phyloP scores from a whole-genome alignment of 2,797 vertebrate species.

The Yasuhikotakia modesta region DNA sequence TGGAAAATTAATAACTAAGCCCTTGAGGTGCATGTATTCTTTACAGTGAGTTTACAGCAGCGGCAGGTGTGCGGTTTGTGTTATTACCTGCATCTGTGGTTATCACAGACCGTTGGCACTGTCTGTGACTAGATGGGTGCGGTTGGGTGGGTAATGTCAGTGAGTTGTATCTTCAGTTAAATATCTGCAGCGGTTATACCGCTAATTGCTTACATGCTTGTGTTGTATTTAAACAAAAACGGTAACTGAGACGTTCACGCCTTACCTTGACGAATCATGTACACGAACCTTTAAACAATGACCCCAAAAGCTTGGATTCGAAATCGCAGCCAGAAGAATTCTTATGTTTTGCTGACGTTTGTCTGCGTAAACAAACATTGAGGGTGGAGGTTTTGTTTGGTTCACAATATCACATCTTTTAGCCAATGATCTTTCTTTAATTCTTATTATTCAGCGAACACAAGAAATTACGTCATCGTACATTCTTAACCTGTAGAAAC shows the following conservation, averaged over 20 bases:
- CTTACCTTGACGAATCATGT: not conserved
- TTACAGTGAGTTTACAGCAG: not conserved
- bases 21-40: not conserved
- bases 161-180: not conserved
- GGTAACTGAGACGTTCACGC: no score
- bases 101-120: not conserved
- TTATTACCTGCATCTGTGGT: not conserved
- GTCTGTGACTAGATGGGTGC: not conserved
- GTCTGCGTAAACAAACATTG: not conserved
- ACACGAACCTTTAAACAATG: not conserved
- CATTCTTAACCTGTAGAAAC: not conserved
- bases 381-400: not conserved
- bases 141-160: not conserved
- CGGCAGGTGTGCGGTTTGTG: not conserved
- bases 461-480: not conserved
- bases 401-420: not conserved
- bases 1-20: not conserved
- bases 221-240: not conserved
- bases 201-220: not conserved
- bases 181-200: not conserved
- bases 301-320: not conserved
- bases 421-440: not conserved
- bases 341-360: not conserved
- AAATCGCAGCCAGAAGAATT: not conserved
- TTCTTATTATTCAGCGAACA: not conserved